phyloP scores from a whole-genome alignment of 2,888 invertebrate species.

The Nephrotoma flavescens region DNA sequence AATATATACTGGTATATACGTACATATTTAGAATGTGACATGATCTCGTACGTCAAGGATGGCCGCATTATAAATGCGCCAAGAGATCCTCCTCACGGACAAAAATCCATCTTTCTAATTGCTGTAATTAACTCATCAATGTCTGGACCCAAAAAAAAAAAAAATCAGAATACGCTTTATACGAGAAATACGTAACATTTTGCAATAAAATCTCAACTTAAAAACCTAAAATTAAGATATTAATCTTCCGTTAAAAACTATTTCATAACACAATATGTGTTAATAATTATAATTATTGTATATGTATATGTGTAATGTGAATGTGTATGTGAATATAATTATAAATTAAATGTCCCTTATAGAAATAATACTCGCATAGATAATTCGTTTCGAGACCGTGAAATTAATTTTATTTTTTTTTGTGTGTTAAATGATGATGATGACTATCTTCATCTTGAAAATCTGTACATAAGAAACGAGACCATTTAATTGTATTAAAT shows the following conservation, averaged over 20 bases:
- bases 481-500: background rate
- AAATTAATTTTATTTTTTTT: background rate
- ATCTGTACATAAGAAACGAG: background rate
- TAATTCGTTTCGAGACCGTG: background rate
- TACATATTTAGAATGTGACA: background rate
- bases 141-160: background rate
- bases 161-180: no score
- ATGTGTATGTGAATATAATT: background rate
- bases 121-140: background rate
- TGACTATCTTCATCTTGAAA: background rate
- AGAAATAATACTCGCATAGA: background rate
- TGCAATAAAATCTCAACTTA: background rate
- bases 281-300: background rate
- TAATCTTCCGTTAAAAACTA: background rate
- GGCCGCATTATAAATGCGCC: background rate
- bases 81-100: background rate
- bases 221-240: background rate
- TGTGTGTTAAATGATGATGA: background rate
- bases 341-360: background rate
- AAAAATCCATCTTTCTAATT: background rate
- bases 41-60: background rate
- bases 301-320: background rate
- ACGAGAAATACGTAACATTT: background rate
- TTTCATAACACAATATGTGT: background rate
- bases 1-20: background rate